Evolutionary conservation across 2,113 vertebrate species (phyloP), one percentile per base, ranked within the genome.

Genomic region (Arothron firmamentum): DNA sequence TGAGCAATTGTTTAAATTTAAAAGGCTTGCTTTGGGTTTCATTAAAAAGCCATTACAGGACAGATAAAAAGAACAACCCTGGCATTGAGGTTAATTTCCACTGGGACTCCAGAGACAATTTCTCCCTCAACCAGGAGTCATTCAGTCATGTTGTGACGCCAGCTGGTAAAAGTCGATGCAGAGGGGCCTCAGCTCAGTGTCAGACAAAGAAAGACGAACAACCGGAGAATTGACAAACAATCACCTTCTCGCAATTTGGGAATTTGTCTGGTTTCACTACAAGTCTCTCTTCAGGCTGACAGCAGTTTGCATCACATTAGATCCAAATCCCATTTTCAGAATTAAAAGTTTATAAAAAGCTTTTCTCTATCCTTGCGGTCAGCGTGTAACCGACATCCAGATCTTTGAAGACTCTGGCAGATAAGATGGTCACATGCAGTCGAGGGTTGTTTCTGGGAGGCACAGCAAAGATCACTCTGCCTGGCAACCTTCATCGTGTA

Each of bases 41-140:
- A 88, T 88, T 88, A 87, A 82, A 87, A 84, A 66, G 67, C 70
- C 70, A 78, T 86, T 84, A 85, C 74, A 77, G 61, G 7, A 47
- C 65, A 78, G 67, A 69, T 72, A 79, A 58, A 56, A 77, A 73
- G 68, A 65, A 79, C 81, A 88, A 82, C 79, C 85, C 77, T 81
- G 80, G 75, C 71, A 57, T 61, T 63, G 72, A 71, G 71, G 71
- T 84, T 88, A 74, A 88, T 90, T 91, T 90, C 88, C 86, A 83
- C 56, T 56, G 86, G 85, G 88, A 90, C 72, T 85, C 83, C 72
- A 67, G 72, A 88, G 77, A 79, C 83, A 87, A 86, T 88, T 77
- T 80, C 67, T 70, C 57, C 42, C 47, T 16, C 41, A 68, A 69
- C 55, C 72, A 79, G 68, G 67, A 87, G 75, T 77, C 83, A 72